Base-by-base conservation (phyloP, 2,113 vertebrate genomes). In the Crotophaga sulcirostris region DNA sequence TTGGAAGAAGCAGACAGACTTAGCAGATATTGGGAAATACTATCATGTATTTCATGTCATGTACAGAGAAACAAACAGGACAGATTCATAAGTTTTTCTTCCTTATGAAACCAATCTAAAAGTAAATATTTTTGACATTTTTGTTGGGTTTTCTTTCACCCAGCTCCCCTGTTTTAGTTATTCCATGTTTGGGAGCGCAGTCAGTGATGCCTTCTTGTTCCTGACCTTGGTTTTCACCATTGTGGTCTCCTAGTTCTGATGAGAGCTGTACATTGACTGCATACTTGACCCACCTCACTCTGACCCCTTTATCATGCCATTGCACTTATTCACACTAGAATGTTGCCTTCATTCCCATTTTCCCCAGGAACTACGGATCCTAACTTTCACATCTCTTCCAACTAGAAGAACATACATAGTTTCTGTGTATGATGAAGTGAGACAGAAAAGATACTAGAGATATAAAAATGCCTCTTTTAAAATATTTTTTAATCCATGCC, bases 101-200 rank as follows among this genome's bases (percentile, higher is more conserved):
- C 33, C 45, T 87, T 84, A 59, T 2, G 1, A 77, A 84, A 64
- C 8, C 6, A 23, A 51, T 23, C 34, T 70, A 47, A 76, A 89
- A 91, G 26, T 20, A 84, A 95, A 63, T 45, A 7, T 47, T 90
- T 83, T 54, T 73, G 33, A 45, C n/a, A 58, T 83, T 89, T 79
- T 51, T 54, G 12, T 55, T 84, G 78, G 6, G 10, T 87, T 63
- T 83, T 62, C 23, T 17, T 87, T 85, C 69, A 24, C 10, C 16
- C 23, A 74, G 9, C 9, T 83, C 23, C 40, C 23, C 25, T 55
- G 19, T 25, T 90, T 68, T 33, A 17, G 36, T 72, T 75, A 52
- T 62, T 81, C 60, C 4, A 4, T 13, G 12, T 55, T 74, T 88
- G 59, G 38, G 73, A 76, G 26, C 45, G 11, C 15, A 40, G n/a